Conservation (phyloP, 2,797 vertebrate species). For the Choloepus didactylus region DNA sequence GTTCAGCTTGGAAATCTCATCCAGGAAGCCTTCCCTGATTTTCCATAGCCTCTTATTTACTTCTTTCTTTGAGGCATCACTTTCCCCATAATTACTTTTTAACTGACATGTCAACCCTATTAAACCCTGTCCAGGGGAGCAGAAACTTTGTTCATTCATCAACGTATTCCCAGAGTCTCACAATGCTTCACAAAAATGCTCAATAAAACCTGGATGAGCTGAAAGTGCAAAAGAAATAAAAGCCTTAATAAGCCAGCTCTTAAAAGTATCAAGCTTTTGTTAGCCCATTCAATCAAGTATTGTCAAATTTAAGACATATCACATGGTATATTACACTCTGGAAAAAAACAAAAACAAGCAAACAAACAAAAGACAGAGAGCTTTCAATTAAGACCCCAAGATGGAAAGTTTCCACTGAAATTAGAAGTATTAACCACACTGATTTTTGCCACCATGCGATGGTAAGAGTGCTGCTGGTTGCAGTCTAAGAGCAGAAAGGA, state of each 20-base stretch:
- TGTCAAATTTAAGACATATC: not conserved
- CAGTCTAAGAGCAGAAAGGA: not conserved
- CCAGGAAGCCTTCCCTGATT: not conserved
- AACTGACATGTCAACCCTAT: not conserved
- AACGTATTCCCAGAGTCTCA: not conserved
- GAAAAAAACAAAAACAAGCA: not conserved
- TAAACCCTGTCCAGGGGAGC: not conserved
- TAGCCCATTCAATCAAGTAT: not conserved
- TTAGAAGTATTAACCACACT: not conserved
- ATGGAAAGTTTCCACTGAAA: not conserved
- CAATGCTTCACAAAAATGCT: not conserved
- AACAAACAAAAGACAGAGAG: not conserved
- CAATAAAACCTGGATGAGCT: not conserved
- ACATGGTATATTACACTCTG: not conserved
- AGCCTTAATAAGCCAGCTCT: not conserved
- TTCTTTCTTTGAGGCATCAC: not conserved
- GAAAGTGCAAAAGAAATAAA: not conserved
- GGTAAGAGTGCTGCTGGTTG: not conserved
- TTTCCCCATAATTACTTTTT: not conserved
- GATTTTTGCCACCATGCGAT: not conserved
- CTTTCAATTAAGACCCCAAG: not conserved
- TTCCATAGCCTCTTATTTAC: not conserved
- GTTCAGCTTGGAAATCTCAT: not conserved
- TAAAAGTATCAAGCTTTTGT: not conserved
- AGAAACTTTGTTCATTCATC: not conserved